Base-by-base conservation (phyloP, 2,888 invertebrate genomes). In the Branchinecta sandiegonensis region DNA sequence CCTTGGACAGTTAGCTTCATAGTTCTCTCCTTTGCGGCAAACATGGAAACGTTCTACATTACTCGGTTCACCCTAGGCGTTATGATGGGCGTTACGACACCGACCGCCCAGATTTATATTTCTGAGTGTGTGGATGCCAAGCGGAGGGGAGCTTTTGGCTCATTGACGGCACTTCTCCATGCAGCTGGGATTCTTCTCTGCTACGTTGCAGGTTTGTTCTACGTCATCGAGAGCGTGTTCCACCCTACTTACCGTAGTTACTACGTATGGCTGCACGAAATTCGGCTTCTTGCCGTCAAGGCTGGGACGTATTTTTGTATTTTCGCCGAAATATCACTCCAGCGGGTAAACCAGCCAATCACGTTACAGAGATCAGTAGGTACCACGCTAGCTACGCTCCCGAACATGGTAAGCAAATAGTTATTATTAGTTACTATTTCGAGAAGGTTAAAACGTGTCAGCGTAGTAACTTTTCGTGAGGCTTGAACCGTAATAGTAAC, bases 41-140 rank as follows among this genome's bases (percentile, higher is more conserved):
- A 76, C 0, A 79, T 80, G 69, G 80, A 79, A 65, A 81, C 86
- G 79, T 78, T 94, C 7, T 86, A 88, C 72, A 70, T 80, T 3
- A 85, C 84, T 0, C 77, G 86, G 65, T 75, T 82, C 73, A 80
- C 92, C 67, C 88, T 86, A 71, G 94, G 94, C 67, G 77, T 87
- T 68, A 83, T 84, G 68, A 81, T 81, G 4, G 84, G 85, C 0
- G 81, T 86, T 46, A 79, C 81, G 2, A 77, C 82, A 11, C 84
- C 86, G 1, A 81, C 85, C 5, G 81, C 81, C n/a, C 83, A 83
- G 77, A 82, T 84, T 72, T 87, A 86, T 23, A 65, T 69, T 12
- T 64, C 68, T 23, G 69, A 69, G 65, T 69, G 69, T 47, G 64
- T 67, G 13, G 64, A 64, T 11, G 67, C 69, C 48, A 68, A 65